Base-by-base conservation (phyloP, 2,113 vertebrate genomes). In the Bucco capensis region DNA sequence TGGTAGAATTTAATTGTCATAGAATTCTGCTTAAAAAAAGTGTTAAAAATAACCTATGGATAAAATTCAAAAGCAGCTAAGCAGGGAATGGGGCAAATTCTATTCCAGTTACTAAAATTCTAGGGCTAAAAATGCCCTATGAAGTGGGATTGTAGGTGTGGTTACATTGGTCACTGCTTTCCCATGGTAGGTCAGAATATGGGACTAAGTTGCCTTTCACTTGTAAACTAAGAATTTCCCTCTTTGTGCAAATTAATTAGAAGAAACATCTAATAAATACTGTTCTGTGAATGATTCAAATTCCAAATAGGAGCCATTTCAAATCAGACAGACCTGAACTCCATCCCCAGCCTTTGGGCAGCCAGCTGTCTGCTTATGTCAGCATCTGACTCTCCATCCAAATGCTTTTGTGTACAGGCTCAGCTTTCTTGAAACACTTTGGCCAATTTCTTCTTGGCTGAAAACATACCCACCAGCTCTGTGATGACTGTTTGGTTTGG, bases 351-450 rank as follows among this genome's bases (percentile, higher is more conserved):
- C 33, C 35, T 71, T 66, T 84, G 67, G 17, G 62, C 50, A 90
- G 27, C 25, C 78, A 85, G 47, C 66, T 92, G 28, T 25, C 49
- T 90, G 80, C 40, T 91, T 87, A 56, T 84, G 58, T 74, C 77
- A 94, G 82, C 69, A 82, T 75, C 87, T 95, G 69, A 77, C 58
- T 72, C 67, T 69, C 72, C 22, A 25, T 76, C 64, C 37, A 94
- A 95, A 77, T 57, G 16, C 19, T 83, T 92, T 85, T 54, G 47
- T 87, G 28, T 22, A 76, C 2, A 7, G 57, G 56, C 60, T 91
- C 64, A 74, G 18, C 70, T 93, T 96, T 74, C 57, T 79, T 86
- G 76, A 93, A 93, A 89, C 51, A 56, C 14, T 86, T 86, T 5
- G 60, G 66, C 49, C 83, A 89, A 70, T 83, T 81, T 78, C 86